Conservation (phyloP, 1,140 invertebrate species). For the Argopecten irradians region DNA sequence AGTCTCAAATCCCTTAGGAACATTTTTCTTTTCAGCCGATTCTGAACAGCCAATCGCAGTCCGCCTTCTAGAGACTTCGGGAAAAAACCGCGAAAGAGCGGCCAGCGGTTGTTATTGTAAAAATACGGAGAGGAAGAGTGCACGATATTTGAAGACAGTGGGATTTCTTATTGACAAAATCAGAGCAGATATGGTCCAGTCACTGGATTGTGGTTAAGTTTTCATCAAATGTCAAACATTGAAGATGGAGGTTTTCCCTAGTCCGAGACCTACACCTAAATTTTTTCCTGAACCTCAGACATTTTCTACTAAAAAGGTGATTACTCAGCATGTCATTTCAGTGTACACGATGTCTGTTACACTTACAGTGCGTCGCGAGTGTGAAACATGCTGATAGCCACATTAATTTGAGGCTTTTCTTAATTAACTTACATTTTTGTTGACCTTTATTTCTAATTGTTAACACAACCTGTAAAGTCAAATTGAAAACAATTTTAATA, state of each 20-base stretch:
- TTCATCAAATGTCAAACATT: background rate
- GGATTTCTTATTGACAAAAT: background rate
- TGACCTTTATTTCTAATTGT: too few relatives aligned
- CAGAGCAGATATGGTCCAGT: background rate
- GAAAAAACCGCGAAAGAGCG: background rate
- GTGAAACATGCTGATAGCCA: too few relatives aligned
- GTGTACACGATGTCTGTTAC: background rate
- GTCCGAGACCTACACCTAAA: slow-evolving; percentile 75
- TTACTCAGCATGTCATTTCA: background rate
- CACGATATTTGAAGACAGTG: background rate
- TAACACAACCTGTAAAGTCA: too few relatives aligned
- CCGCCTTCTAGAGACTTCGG: background rate
- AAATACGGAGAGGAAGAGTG: slow-evolving; percentile 1
- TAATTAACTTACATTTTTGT: too few relatives aligned
- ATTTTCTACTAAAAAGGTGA: slow-evolving; percentile 78
- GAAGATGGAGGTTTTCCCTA: slow-evolving; percentile 60
- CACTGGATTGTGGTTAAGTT: background rate
- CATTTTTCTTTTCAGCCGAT: background rate
- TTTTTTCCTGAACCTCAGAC: slow-evolving; percentile 74
- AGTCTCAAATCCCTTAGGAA: background rate
- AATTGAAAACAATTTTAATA: too few relatives aligned
- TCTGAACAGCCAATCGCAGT: background rate
- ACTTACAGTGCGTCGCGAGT: background rate
- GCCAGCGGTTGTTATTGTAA: background rate
- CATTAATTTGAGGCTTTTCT: too few relatives aligned